Evolutionary conservation across 2,888 invertebrate genomes (phyloP), one percentile per base, ranked within the genome.

Genomic region (Eristalinus aeneus): DNA sequence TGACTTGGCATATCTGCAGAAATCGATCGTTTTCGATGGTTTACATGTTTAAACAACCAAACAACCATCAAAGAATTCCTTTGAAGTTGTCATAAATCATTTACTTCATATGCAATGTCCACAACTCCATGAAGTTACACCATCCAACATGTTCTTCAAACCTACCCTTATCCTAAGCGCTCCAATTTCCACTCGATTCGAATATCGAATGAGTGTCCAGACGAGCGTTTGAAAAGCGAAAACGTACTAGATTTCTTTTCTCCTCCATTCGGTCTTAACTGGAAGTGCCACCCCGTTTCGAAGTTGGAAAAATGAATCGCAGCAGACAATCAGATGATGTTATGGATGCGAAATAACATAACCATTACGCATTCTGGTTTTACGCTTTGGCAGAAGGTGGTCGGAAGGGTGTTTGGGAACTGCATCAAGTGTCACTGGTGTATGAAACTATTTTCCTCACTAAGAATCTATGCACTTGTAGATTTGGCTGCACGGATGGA

Each of bases 231-330:
- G 31, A 54, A 60, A 8, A 36, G 60, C 34, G 31, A 32, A 56
- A 56, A 60, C 0, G 67, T 80, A 80, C 68, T 74, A 74, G 68
- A 76, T 61, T 39, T 32, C 5, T 10, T 0, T 36, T 8, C 31
- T 54, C 78, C 54, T 67, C 32, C 2, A n/a, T 8, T 12, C 1
- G 2, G 23, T 5, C 34, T 53, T 61, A 16, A 16, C 46, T 58
- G 60, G 53, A 73, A 72, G 1, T 23, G 5, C 34, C 32, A 23
- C 72, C 23, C 72, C 46, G 4, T 23, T 68, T 74, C 58, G 78
- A 74, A 0, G 20, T 69, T 84, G 78, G 78, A 79, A 39, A 65
- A 84, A 84, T 84, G 83, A 79, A 79, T 22, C 9, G 1, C 16
- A 46, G 46, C 46, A 46, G 16, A 46, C 46, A 46, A 46, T 46